A percentile compares a stretch with the other conserved stretches of the same genome.
These are phyloP conservation scores for Steromphala cineraria DNA, from an alignment of 2,888 invertebrate genomes.

Conservation along the genomic window DNA sequence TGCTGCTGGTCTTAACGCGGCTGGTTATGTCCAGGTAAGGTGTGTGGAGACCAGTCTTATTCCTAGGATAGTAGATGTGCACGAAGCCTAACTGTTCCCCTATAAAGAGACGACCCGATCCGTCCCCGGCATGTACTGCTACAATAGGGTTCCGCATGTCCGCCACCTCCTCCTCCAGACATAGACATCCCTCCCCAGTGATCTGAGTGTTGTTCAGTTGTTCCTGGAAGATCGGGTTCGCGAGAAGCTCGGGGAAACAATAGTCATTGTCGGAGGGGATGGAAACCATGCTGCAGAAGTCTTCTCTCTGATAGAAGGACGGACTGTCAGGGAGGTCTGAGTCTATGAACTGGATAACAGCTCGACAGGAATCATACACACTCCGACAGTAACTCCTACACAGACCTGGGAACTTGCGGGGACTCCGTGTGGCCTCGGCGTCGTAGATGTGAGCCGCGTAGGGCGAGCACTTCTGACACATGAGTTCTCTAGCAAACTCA, in stretches of 20 bases:
- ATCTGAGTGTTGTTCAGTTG: slow-evolving; percentile 46
- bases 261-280: slow-evolving; percentile 60
- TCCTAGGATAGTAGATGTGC: slow-evolving; percentile 54
- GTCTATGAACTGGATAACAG: slow-evolving; percentile 51
- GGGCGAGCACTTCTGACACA: slow-evolving; percentile 71
- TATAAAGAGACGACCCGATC: slow-evolving; percentile 63
- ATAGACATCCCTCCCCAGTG: slow-evolving; percentile 64
- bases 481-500: slow-evolving; percentile 50
- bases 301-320: neutral
- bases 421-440: slow-evolving; percentile 53
- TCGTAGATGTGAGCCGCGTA: slow-evolving; percentile 71
- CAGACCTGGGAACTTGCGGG: slow-evolving; percentile 65
- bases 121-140: slow-evolving; percentile 63
- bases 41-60: slow-evolving; percentile 43
- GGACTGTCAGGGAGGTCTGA: slow-evolving; percentile 17
- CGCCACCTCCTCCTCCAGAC: slow-evolving; percentile 55
- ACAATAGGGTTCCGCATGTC: slow-evolving; percentile 60
- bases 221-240: slow-evolving; percentile 36
- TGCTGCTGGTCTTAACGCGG: slow-evolving; percentile 43
- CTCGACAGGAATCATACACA: slow-evolving; percentile 56
- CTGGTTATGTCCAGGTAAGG: slow-evolving; percentile 60
- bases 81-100: slow-evolving; percentile 68
- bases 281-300: slow-evolving; percentile 53
- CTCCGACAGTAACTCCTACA: slow-evolving; percentile 58
- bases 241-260: slow-evolving; percentile 68